These are phyloP conservation scores for Trichogramma dendrolimi DNA, from an alignment of 2,888 invertebrate genomes.

Conservation along the genomic window DNA sequence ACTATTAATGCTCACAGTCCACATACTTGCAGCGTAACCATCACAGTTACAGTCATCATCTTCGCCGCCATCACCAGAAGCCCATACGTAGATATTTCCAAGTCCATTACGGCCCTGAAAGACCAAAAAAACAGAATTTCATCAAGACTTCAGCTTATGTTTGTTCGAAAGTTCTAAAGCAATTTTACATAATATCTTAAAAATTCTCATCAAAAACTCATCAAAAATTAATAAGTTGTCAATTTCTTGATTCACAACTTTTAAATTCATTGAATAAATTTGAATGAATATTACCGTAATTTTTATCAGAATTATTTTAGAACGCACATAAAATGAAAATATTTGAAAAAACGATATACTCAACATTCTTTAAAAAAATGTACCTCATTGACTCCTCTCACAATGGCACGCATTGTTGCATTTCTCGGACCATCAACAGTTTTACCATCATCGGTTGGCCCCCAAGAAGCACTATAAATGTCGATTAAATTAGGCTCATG, in stretches of 20 bases:
- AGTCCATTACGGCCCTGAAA: conserved; percentile 86
- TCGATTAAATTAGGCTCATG: conserved; percentile 97
- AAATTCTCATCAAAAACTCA: too few species aligned
- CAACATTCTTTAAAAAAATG: conserved; percentile 28
- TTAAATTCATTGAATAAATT: too few species aligned
- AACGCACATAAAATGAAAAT: not conserved
- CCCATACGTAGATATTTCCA: conserved; percentile 99
- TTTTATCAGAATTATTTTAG: conserved; percentile 3
- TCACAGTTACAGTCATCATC: conserved; percentile 99
- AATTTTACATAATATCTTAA: too few species aligned
- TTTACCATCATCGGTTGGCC: conserved; percentile 98
- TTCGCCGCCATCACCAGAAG: conserved; percentile 97
- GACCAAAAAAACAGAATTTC: conserved; percentile 3
- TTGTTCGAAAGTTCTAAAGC: not conserved
- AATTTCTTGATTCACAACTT: not conserved
- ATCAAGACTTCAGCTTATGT: not conserved
- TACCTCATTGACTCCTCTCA: conserved; percentile 98
- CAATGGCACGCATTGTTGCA: conserved; percentile 98
- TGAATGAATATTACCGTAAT: not conserved
- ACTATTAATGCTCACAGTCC: conserved; percentile 99
- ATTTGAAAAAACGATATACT: conserved; percentile 3
- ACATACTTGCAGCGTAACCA: conserved; percentile 99
- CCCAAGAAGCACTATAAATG: conserved; percentile 99
- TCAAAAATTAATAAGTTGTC: too few species aligned
- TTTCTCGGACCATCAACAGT: conserved; percentile 98